phyloP scores from a whole-genome alignment of 1,140 invertebrate species.

The Whitmania pigra region DNA sequence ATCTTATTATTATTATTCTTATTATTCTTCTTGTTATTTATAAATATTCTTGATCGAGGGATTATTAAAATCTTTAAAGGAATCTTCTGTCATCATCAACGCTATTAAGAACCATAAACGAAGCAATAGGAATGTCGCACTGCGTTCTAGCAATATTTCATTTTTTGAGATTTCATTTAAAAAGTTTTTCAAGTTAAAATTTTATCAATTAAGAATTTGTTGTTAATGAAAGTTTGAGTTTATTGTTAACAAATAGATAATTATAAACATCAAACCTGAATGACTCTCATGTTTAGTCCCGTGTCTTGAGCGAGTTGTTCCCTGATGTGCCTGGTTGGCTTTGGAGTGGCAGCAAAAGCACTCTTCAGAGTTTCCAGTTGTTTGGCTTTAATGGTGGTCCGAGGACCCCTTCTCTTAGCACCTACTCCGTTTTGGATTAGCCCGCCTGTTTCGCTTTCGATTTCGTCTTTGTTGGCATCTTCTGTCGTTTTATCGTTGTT shows the following conservation, averaged over 20 bases:
- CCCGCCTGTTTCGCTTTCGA: background rate
- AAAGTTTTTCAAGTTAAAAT: too few relatives aligned
- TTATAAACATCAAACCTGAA: conserved; percentile 62
- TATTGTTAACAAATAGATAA: too few relatives aligned
- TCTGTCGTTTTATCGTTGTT: conserved; percentile 11
- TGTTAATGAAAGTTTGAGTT: too few relatives aligned
- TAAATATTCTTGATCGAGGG: too few relatives aligned
- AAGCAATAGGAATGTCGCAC: too few relatives aligned
- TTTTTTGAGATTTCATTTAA: too few relatives aligned
- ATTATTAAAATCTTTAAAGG: too few relatives aligned
- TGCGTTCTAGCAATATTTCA: background rate
- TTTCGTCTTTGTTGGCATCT: background rate
- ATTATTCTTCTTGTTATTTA: too few relatives aligned
- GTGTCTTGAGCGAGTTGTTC: conserved; percentile 97
- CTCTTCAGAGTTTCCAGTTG: conserved; percentile 51
- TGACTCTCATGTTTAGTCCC: conserved; percentile 94
- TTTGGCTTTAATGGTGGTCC: conserved; percentile 98
- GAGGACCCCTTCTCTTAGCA: conserved; percentile 73
- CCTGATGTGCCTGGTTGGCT: conserved; percentile 93
- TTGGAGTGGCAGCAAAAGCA: conserved; percentile 92
- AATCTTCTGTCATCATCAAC: too few relatives aligned
- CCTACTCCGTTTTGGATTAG: background rate
- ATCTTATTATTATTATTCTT: too few relatives aligned
- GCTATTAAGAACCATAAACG: too few relatives aligned
- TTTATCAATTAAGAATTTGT: too few relatives aligned